Conservation (phyloP, 2,113 vertebrate species). For the Harpagus bidentatus region DNA sequence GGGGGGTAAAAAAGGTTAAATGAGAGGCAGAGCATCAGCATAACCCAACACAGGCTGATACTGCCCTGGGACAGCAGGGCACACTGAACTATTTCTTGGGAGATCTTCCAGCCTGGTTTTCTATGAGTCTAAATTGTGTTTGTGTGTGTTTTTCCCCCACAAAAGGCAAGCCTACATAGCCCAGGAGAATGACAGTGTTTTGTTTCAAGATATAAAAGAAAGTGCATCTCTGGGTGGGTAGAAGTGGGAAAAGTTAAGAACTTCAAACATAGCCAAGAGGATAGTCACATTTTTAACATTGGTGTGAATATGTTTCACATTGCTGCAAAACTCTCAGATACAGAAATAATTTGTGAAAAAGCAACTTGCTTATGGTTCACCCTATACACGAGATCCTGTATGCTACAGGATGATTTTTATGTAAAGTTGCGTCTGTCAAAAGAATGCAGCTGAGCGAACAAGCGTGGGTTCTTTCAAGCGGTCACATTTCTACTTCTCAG, state of each 20-base stretch:
- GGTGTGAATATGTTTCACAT: background rate
- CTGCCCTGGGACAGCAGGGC: background rate
- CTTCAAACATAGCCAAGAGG: background rate
- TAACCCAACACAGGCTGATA: background rate
- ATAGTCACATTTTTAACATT: background rate
- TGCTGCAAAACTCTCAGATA: background rate
- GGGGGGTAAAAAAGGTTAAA: background rate
- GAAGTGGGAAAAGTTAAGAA: background rate
- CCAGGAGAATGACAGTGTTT: background rate
- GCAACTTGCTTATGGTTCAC: background rate
- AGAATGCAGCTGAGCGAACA: background rate
- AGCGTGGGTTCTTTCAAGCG: accelerated
- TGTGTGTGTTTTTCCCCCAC: background rate
- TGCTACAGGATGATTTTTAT: background rate
- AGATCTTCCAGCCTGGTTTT: background rate
- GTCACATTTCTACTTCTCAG: background rate
- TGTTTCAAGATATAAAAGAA: background rate
- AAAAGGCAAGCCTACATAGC: constrained; percentile 3
- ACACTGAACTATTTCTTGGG: background rate
- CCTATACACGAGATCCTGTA: background rate
- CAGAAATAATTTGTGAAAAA: background rate
- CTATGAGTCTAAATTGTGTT: background rate
- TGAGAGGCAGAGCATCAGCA: background rate
- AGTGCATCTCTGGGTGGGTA: background rate
- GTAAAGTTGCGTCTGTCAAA: background rate